Evolutionary conservation across 2,888 invertebrate genomes (phyloP), one percentile per base, ranked within the genome.

Genomic region (Morpho achilles): DNA sequence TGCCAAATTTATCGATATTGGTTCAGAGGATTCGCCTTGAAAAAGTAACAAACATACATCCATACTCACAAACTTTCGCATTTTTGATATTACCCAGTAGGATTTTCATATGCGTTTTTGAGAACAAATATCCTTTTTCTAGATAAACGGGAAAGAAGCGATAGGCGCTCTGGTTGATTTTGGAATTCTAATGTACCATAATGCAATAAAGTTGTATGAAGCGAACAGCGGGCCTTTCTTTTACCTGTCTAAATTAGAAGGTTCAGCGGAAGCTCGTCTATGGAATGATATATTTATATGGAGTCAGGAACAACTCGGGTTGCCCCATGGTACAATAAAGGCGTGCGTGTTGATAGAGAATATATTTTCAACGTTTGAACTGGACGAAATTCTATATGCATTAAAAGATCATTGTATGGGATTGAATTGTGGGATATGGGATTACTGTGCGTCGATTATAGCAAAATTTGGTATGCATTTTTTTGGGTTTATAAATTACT

Each of bases 371-470:
- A 86, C 92, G 3, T 95, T 94, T 82, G 93, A 94, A 79, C 87
- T 94, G 82, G 93, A 95, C 51, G 93, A 94, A 72, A 95, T 95
- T 61, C 83, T 95, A 56, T 94, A 89, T 75, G 93, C 92, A 9
- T 75, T 95, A 45, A 91, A 81, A 65, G 92, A 94, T 57, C 94
- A 94, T 77, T 94, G 94, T 0, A 77, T 94, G 44, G 95, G 95
- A 3, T 84, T 95, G 2, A 95, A 95, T 74, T 95, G 94, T 77
- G 95, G 95, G 4, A 93, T 95, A 66, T 95, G 95, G 95, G 95
- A 95, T 73, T 95, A 95, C 73, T 91, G 92, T 56, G 93, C 93
- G 0, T 93, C 93, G 3, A 92, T 94, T 53, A 92, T 94, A 66
- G 87, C 91, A 39, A 94, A 93, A 76, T 93, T 94, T 79, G 93